These are phyloP conservation scores for Trichopoda pennipes DNA, from an alignment of 2,888 invertebrate genomes.

Conservation along the genomic window DNA sequence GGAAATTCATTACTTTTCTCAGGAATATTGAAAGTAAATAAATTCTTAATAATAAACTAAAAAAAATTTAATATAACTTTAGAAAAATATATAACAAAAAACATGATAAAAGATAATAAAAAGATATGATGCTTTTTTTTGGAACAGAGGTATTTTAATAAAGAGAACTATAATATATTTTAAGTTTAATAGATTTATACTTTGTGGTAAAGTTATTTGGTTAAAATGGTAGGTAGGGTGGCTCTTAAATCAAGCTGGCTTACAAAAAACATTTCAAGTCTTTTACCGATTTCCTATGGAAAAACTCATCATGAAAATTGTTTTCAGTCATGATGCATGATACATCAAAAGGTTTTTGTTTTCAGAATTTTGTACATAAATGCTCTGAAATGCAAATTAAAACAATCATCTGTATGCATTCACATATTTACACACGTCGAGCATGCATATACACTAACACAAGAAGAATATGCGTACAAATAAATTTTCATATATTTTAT, in stretches of 20 bases:
- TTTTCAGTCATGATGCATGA: constrained; percentile 33
- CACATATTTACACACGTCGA: background rate
- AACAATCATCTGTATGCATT: constrained; percentile 26
- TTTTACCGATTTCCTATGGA: constrained; percentile 2
- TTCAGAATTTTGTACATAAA: background rate
- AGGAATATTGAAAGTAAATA: background rate
- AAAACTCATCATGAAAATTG: constrained; percentile 48
- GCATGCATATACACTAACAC: background rate
- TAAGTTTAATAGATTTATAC: too few species aligned
- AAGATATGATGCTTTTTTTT: too few species aligned
- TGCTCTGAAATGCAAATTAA: constrained; percentile 7
- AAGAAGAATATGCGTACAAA: constrained; percentile 21
- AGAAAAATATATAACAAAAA: constrained; percentile 14
- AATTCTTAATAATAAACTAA: constrained; percentile 44
- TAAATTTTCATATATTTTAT: constrained; percentile 8
- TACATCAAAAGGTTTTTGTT: constrained; percentile 27
- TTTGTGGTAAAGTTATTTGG: background rate
- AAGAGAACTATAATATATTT: too few species aligned
- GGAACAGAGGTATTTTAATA: too few species aligned
- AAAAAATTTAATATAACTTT: constrained; percentile 42
- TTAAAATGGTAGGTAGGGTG: background rate
- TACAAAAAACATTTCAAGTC: background rate
- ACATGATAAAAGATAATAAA: background rate
- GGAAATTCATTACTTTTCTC: background rate
- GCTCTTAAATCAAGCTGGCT: background rate